phyloP scores from a whole-genome alignment of 2,888 invertebrate genomes.

The Nineta flava region DNA sequence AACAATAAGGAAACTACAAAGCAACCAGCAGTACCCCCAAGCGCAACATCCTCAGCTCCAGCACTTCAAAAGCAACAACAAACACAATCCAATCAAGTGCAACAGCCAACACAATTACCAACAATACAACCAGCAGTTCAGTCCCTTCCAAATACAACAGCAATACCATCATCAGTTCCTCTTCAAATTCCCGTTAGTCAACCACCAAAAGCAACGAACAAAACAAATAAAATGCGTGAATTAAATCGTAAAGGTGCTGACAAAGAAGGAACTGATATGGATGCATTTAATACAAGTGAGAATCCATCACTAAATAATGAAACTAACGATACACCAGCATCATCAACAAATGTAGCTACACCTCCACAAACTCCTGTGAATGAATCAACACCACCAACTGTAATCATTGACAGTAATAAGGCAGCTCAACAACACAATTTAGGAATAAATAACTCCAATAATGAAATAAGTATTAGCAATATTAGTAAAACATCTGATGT shows the following conservation, averaged over 20 bases:
- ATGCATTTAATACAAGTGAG: slow-evolving; percentile 31
- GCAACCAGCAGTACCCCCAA: slow-evolving; percentile 8
- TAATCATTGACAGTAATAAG: background rate
- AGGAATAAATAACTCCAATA: background rate
- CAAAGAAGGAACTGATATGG: slow-evolving; percentile 44
- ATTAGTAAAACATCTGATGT: slow-evolving; percentile 1
- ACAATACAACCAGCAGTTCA: slow-evolving; percentile 7
- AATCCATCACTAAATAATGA: background rate
- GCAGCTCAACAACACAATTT: background rate
- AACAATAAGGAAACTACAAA: slow-evolving; percentile 18
- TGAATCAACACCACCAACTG: background rate
- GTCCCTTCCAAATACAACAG: slow-evolving; percentile 10
- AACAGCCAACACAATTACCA: slow-evolving; percentile 11
- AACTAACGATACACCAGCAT: background rate
- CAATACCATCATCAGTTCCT: slow-evolving; percentile 8
- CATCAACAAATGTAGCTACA: background rate
- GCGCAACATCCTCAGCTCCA: slow-evolving; percentile 1
- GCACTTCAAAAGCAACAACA: slow-evolving; percentile 6
- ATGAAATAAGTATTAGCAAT: slow-evolving; percentile 8
- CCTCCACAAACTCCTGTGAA: background rate
- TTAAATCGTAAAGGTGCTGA: slow-evolving; percentile 37
- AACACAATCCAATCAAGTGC: slow-evolving; percentile 8
- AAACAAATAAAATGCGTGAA: slow-evolving; percentile 33
- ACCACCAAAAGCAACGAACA: slow-evolving; percentile 32
- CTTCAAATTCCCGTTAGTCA: slow-evolving; percentile 23